Conservation (phyloP, 2,888 invertebrate species). For the Anaspis maculata region DNA sequence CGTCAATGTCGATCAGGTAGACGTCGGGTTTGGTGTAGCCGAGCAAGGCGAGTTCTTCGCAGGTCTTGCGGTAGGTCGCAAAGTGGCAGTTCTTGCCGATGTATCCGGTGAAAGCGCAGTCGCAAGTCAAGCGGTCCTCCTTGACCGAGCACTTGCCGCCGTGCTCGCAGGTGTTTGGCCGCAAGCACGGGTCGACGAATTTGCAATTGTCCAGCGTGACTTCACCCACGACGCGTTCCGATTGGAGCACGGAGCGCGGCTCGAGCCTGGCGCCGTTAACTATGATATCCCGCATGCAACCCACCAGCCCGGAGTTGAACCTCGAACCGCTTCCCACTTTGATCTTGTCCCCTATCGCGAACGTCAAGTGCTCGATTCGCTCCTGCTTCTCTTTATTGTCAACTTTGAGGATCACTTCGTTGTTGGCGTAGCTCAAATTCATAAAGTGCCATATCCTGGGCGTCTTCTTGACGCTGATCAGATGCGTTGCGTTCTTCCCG, state of each 20-base stretch:
- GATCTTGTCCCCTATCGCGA: constrained; percentile 41
- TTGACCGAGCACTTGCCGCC: constrained; percentile 85
- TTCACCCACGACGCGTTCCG: constrained; percentile 77
- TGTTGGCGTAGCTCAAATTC: constrained; percentile 67
- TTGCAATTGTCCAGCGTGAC: constrained; percentile 85
- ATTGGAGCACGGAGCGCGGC: constrained; percentile 68
- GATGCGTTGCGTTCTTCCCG: constrained; percentile 69
- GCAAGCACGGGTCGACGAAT: constrained; percentile 80
- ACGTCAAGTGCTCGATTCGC: constrained; percentile 34
- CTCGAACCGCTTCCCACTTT: constrained; percentile 71
- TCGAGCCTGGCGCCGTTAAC: constrained; percentile 77
- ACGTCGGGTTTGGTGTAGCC: constrained; percentile 87
- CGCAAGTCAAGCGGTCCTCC: constrained; percentile 80
- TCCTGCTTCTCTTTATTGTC: constrained; percentile 67
- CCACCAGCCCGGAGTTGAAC: constrained; percentile 71
- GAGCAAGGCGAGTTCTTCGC: constrained; percentile 81
- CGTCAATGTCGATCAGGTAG: constrained; percentile 88
- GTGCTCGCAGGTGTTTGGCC: constrained; percentile 89
- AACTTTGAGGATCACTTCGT: constrained; percentile 64
- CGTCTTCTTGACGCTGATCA: constrained; percentile 76
- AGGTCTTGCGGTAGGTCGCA: constrained; percentile 82
- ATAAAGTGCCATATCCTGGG: constrained; percentile 76
- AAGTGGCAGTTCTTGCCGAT: constrained; percentile 93
- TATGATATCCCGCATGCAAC: constrained; percentile 83
- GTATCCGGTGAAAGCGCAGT: constrained; percentile 85